A percentile compares a stretch with the other conserved stretches of the same genome.
Evolutionary conservation across 2,797 vertebrate species (phyloP).

Genomic region (Darevskia mixta): DNA sequence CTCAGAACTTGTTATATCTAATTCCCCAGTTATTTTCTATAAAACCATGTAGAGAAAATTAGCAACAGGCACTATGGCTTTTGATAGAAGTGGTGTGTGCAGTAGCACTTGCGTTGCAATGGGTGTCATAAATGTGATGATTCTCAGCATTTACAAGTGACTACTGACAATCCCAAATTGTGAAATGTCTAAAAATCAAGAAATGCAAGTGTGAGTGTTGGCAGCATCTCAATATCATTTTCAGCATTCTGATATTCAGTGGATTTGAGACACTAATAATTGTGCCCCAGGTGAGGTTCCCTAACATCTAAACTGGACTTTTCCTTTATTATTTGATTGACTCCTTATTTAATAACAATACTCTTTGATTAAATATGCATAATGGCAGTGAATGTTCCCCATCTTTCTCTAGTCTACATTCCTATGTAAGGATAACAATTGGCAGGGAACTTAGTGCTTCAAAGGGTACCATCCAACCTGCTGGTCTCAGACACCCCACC

Average conservation of each 20-base stretch:
- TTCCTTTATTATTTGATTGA: too few relatives aligned
- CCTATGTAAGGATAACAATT: neutral
- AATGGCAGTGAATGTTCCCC: neutral
- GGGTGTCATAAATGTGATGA: neutral
- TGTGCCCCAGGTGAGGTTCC: neutral
- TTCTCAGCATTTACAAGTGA: neutral
- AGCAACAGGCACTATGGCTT: too few relatives aligned
- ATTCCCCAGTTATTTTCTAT: neutral
- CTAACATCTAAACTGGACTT: neutral
- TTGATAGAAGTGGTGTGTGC: neutral
- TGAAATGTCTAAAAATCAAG: neutral
- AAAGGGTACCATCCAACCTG: neutral
- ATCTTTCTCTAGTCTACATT: neutral
- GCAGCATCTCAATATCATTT: neutral
- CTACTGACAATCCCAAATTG: neutral
- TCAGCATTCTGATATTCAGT: neutral
- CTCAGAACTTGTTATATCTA: conserved; percentile 58
- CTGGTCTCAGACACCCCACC: too few relatives aligned
- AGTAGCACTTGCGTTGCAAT: neutral
- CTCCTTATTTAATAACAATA: too few relatives aligned
- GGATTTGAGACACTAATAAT: neutral
- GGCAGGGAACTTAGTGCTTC: neutral
- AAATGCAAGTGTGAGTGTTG: neutral
- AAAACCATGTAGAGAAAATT: neutral
- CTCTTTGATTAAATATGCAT: too few relatives aligned